Evolutionary conservation across 2,888 invertebrate species (phyloP).

Genomic region (Plebejus anna): DNA sequence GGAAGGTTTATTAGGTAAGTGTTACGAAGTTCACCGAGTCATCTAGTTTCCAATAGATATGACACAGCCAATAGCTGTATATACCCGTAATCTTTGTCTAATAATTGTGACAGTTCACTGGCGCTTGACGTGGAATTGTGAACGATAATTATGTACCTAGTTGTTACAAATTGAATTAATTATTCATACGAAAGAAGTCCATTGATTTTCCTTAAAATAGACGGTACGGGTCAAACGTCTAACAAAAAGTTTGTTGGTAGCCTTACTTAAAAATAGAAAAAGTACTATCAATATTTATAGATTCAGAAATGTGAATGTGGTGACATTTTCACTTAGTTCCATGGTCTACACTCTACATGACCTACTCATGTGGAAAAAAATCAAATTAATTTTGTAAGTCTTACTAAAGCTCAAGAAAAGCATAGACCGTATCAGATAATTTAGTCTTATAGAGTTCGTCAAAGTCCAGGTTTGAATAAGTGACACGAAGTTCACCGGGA

Average conservation of each 20-base stretch:
- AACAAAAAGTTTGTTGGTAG: background rate
- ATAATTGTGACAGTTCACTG: background rate
- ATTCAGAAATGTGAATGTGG: background rate
- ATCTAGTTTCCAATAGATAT: background rate
- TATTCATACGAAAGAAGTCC: conserved; percentile 3
- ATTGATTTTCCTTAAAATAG: conserved; percentile 17
- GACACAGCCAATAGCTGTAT: background rate
- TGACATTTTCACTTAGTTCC: too few relatives aligned
- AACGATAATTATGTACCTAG: background rate
- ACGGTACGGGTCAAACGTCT: background rate
- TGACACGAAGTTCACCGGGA: too few relatives aligned
- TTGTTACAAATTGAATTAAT: conserved; percentile 5
- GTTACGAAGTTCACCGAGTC: background rate
- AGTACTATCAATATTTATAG: background rate
- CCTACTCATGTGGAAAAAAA: too few relatives aligned
- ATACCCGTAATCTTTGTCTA: background rate
- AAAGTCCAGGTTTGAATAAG: too few relatives aligned
- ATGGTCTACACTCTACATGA: too few relatives aligned
- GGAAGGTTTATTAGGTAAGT: too few relatives aligned
- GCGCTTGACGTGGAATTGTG: background rate
- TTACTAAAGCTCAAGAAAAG: too few relatives aligned
- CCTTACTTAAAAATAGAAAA: background rate
- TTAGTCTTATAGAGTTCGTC: too few relatives aligned
- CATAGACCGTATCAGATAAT: too few relatives aligned
- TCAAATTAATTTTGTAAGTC: too few relatives aligned